Base-by-base conservation (phyloP, 2,113 vertebrate species). In the Ochotona curzoniae region DNA sequence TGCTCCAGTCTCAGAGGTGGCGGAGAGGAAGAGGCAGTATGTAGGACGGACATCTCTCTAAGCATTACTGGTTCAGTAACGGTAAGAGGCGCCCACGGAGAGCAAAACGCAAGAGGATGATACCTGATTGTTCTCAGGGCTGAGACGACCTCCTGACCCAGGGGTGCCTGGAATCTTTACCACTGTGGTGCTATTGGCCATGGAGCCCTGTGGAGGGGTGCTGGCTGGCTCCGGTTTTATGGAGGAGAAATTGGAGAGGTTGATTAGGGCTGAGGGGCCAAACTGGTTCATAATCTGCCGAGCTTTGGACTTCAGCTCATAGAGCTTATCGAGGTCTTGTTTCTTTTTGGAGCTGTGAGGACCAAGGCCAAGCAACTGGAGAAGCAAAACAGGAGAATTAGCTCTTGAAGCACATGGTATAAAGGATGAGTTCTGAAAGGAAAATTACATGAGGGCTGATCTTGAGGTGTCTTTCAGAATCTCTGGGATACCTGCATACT, bases 111-210 rank as follows among this genome's bases (percentile, higher is more conserved):
- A 88, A 49, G 44, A 88, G 35, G 80, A 69, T 18, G 18, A 79
- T 96, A 99, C 99, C 99, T 99, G 99, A 92, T 98, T 99, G 93
- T 98, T 99, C 84, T 99, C 99, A 32, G 99, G 99, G 96, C 99
- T 99, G 85, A 98, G 98, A 83, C 99, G 98, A 28, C 98, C 98
- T 97, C 99, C 96, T 96, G 98, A 92, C 0, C 98, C 96, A 66
- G 98, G 98, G 0, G 98, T 97, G 79, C 98, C 98, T 1, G 98
- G 98, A 93, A 98, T 98, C 97, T 98, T 98, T 1, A 98, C 97
- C 94, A 99, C 98, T 0, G 98, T 80, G 35, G 98, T 99, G 97
- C 98, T 99, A 96, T 99, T 99, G 78, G 99, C 99, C 99, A 99
- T 99, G 97, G 98, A 98, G 97, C 98, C 98, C 93, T 98, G 97